These are phyloP conservation scores for Callimorpha dominula DNA, from an alignment of 2,888 invertebrate species.

Conservation along the genomic window DNA sequence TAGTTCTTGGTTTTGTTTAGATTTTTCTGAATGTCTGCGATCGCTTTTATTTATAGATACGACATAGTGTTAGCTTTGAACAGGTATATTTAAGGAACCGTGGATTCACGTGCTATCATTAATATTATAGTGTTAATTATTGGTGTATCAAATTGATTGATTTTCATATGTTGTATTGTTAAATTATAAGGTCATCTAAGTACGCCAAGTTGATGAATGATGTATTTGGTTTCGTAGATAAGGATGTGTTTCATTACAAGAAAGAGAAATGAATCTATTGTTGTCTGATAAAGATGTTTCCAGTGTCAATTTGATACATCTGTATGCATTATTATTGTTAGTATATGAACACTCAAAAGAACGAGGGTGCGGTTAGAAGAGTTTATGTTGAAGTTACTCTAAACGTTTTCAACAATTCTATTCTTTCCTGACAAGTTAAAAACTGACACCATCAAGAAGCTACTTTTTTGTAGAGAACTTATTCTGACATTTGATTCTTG, in stretches of 20 bases:
- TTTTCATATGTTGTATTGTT: constrained; percentile 11
- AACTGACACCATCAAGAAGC: too few species aligned
- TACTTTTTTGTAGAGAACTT: too few species aligned
- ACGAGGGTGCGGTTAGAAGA: constrained; percentile 32
- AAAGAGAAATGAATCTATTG: constrained; percentile 22
- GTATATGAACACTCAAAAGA: constrained; percentile 25
- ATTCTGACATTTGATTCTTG: not conserved
- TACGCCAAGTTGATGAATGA: not conserved
- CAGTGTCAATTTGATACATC: constrained; percentile 58
- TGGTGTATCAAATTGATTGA: constrained; percentile 53
- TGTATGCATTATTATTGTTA: constrained; percentile 52
- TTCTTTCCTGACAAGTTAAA: not conserved
- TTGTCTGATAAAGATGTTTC: constrained; percentile 28
- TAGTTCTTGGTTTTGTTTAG: constrained; percentile 55
- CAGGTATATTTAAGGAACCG: constrained; percentile 57
- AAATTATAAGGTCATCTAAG: not conserved
- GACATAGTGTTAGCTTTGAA: constrained; percentile 65
- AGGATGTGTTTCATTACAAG: not conserved
- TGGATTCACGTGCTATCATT: constrained; percentile 69
- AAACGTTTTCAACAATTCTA: not conserved
- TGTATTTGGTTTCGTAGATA: not conserved
- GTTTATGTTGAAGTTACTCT: not conserved
- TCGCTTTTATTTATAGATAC: constrained; percentile 66
- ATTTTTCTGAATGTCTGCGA: constrained; percentile 51
- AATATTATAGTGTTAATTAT: constrained; percentile 47